Evolutionary conservation across 2,888 invertebrate genomes (phyloP).

Genomic region (Cheilosia grossa): DNA sequence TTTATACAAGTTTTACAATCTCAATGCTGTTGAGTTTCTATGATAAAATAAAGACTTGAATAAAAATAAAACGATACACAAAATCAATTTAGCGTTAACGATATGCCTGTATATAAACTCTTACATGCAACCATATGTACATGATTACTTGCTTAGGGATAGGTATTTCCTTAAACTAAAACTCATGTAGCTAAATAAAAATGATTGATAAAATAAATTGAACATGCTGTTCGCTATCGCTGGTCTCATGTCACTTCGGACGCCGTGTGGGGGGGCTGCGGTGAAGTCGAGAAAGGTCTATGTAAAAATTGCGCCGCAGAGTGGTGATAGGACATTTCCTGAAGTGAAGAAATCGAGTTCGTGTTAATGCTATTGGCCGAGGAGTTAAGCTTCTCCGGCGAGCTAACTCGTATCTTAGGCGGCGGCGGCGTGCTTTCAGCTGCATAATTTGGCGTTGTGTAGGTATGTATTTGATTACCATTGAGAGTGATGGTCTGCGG

Average conservation of each 20-base stretch:
- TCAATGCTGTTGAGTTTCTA: constrained; percentile 32
- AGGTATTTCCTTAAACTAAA: constrained; percentile 51
- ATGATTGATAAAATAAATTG: constrained; percentile 54
- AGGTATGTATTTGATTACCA: constrained; percentile 79
- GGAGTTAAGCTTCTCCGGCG: constrained; percentile 83
- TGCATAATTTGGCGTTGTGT: constrained; percentile 68
- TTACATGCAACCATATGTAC: constrained; percentile 37
- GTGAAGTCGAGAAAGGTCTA: constrained; percentile 83
- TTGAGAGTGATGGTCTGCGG: constrained; percentile 80
- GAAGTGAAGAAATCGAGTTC: constrained; percentile 75
- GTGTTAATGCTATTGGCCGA: constrained; percentile 78
- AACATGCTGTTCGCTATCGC: constrained; percentile 30
- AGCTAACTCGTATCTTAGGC: constrained; percentile 83
- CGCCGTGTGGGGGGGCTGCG: constrained; percentile 80
- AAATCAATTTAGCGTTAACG: constrained; percentile 58
- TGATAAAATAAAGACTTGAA: constrained; percentile 1
- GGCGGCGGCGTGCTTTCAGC: constrained; percentile 77
- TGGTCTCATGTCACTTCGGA: constrained; percentile 82
- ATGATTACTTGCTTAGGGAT: constrained; percentile 38
- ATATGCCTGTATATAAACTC: constrained; percentile 59
- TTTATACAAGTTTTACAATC: constrained; percentile 71
- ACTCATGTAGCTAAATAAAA: constrained; percentile 62
- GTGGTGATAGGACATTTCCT: constrained; percentile 79
- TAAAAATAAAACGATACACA: constrained; percentile 13
- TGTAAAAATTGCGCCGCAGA: constrained; percentile 79